phyloP scores from a whole-genome alignment of 1,140 invertebrate genomes.

The Goniozus legneri region DNA sequence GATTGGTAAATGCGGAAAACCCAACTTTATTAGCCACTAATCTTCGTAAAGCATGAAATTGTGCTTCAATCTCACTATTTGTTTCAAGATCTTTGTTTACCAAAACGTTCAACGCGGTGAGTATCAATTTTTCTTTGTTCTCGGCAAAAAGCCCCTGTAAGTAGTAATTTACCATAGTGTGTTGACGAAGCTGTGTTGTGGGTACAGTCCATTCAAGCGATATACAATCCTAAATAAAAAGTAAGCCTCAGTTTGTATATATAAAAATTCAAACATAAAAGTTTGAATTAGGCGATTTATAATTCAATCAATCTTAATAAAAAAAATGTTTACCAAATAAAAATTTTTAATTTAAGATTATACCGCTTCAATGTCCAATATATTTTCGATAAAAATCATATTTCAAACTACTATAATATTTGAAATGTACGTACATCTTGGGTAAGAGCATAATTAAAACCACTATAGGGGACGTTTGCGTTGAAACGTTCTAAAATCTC shows the following conservation, averaged over 20 bases:
- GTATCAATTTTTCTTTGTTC: conserved; percentile 97
- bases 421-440: conserved; percentile 73
- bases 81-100: conserved; percentile 70
- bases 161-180: conserved; percentile 48
- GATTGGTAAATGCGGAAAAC: conserved; percentile 90
- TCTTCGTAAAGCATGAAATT: conserved; percentile 90
- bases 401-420: too few species aligned
- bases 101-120: conserved; percentile 71
- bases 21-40: conserved; percentile 96
- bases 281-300: background rate
- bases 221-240: conserved; percentile 41
- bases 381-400: too few species aligned
- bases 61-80: conserved; percentile 77
- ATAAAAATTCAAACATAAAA: conserved; percentile 13
- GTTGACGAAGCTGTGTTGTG: conserved; percentile 40
- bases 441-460: conserved; percentile 91
- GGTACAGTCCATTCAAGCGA: conserved; percentile 50
- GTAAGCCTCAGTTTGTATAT: background rate
- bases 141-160: conserved; percentile 90
- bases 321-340: background rate
- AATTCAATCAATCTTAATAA: background rate
- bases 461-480: conserved; percentile 96
- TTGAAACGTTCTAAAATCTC: conserved; percentile 92
- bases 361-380: conserved; percentile 36
- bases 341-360: background rate